These are phyloP conservation scores for Triplophysa tibetana DNA, from an alignment of 2,113 vertebrate genomes.

Conservation along the genomic window DNA sequence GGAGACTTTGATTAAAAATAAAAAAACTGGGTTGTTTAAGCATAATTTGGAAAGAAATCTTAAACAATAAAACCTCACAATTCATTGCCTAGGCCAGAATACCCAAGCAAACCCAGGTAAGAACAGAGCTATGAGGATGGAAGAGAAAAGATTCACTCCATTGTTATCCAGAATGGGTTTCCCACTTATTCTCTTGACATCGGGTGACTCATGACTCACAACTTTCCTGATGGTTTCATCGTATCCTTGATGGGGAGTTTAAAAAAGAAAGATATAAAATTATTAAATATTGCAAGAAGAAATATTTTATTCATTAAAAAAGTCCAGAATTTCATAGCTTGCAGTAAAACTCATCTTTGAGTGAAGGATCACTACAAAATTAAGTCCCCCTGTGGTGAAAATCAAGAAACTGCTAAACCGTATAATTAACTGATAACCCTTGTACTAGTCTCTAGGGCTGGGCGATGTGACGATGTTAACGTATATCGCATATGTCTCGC, in stretches of 20 bases:
- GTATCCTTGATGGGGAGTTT: slow-evolving; percentile 74
- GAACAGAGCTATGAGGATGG: slow-evolving; percentile 82
- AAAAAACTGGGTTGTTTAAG: too few relatives aligned
- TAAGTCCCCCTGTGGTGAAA: too few relatives aligned
- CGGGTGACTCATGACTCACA: slow-evolving; percentile 78
- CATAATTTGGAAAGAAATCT: neutral
- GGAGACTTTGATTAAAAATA: too few relatives aligned
- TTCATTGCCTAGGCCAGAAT: slow-evolving; percentile 77
- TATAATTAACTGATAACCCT: too few relatives aligned
- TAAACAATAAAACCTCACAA: neutral
- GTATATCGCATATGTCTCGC: too few relatives aligned
- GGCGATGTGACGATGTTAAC: too few relatives aligned
- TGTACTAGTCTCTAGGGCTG: too few relatives aligned
- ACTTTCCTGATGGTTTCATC: slow-evolving; percentile 85
- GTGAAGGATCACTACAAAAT: too few relatives aligned
- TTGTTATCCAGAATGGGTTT: slow-evolving; percentile 97
- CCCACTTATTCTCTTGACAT: slow-evolving; percentile 82
- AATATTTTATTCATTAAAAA: too few relatives aligned
- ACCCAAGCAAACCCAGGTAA: slow-evolving; percentile 86
- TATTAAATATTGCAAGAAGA: neutral
- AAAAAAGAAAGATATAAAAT: slow-evolving; percentile 3
- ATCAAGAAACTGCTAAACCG: too few relatives aligned
- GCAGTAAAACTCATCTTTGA: too few relatives aligned
- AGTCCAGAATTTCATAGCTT: too few relatives aligned
- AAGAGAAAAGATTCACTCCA: slow-evolving; percentile 92